A percentile compares a stretch with the other conserved stretches of the same genome.
Conservation (phyloP, 2,797 vertebrate species). For the Aphelocoma californica region DNA sequence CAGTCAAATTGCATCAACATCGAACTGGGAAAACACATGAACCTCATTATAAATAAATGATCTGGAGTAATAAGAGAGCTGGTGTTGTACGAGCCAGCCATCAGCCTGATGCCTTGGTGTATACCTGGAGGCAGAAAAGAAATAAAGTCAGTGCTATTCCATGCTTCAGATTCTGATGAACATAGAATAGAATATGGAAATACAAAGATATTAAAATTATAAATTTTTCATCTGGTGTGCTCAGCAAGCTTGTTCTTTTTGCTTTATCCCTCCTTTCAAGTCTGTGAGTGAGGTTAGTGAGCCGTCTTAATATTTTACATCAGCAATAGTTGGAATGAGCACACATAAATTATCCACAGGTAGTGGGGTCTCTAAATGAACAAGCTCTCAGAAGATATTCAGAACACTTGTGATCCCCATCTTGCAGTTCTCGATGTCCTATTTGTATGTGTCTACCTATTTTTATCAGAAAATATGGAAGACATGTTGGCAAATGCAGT, state of each 20-base stretch:
- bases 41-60: conserved; percentile 53
- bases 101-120: conserved; percentile 4
- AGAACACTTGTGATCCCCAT: not conserved
- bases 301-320: conserved; percentile 34
- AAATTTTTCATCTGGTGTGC: conserved; percentile 43
- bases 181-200: conserved; percentile 39
- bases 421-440: not conserved
- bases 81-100: conserved; percentile 7
- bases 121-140: conserved; percentile 26
- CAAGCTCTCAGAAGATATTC: not conserved
- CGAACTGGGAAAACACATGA: not conserved
- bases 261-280: not conserved
- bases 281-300: not conserved
- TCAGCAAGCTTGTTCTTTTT: conserved; percentile 7
- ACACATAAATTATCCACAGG: conserved; percentile 26
- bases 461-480: not conserved
- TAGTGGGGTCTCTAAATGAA: not conserved
- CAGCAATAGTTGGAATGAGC: not conserved
- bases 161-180: conserved; percentile 10
- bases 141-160: conserved; percentile 16
- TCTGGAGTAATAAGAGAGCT: conserved; percentile 24
- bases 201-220: conserved; percentile 53
- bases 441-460: not conserved
- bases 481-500: not conserved
- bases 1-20: not conserved